Conservation (phyloP, 2,113 vertebrate species). For the Mellivora capensis region DNA sequence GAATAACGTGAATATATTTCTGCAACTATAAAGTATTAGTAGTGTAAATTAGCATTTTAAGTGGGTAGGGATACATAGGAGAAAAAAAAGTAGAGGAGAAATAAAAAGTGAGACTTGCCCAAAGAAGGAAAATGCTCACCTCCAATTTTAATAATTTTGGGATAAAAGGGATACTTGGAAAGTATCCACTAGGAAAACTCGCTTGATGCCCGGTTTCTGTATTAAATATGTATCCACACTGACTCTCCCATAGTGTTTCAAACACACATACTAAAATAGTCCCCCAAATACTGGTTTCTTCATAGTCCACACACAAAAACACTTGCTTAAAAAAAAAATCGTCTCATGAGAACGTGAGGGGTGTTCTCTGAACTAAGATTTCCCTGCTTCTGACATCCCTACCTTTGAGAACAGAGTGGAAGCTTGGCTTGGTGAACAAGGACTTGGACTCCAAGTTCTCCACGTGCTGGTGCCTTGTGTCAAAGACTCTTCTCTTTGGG, state of each 20-base stretch:
- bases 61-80: neutral
- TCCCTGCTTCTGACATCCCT: neutral
- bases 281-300: neutral
- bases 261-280: neutral
- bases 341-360: neutral
- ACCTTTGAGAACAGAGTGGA: neutral
- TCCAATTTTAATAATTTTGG: neutral
- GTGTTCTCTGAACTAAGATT: neutral
- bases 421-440: neutral
- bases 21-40: neutral
- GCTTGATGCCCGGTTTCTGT: neutral
- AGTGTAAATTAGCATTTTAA: neutral
- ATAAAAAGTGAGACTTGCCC: neutral
- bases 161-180: neutral
- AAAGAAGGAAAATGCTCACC: neutral
- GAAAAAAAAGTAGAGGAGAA: neutral
- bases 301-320: neutral
- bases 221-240: neutral
- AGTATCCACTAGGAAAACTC: neutral
- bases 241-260: neutral
- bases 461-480: neutral
- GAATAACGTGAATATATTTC: neutral
- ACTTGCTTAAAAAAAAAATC: neutral
- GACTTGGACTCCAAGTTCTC: slow-evolving; percentile 26
- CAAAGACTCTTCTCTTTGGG: slow-evolving; percentile 23